Evolutionary conservation across 1,140 invertebrate species (phyloP).

Genomic region (Aphidius gifuensis): DNA sequence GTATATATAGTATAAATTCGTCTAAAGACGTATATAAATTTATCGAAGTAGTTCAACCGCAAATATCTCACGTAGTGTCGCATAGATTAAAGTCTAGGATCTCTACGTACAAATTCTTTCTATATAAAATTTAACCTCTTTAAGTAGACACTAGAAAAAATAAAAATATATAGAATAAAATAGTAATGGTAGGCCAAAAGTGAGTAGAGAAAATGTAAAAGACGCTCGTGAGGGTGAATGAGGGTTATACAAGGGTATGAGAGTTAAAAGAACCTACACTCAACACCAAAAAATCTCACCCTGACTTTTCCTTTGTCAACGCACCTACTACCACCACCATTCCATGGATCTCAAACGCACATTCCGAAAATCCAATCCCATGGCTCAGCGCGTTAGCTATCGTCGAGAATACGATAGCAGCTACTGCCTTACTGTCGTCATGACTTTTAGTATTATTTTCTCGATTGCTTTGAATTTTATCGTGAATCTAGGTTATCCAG

Average conservation of each 20-base stretch:
- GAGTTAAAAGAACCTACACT: neutral
- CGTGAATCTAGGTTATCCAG: neutral
- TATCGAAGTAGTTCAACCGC: conserved; percentile 26
- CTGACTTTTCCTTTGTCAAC: conserved; percentile 3
- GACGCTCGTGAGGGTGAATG: neutral
- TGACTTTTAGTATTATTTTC: conserved; percentile 20
- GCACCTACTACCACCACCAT: neutral
- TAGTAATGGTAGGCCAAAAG: conserved; percentile 5
- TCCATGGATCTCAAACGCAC: conserved; percentile 31
- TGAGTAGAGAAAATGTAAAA: conserved; percentile 16
- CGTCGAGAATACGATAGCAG: conserved; percentile 32
- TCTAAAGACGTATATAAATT: conserved; percentile 11
- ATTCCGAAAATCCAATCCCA: conserved; percentile 30
- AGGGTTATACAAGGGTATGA: neutral
- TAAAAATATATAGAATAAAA: conserved; percentile 24
- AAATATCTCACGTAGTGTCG: conserved; percentile 44
- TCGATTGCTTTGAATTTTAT: neutral
- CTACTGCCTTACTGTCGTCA: neutral
- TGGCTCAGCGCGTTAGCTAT: conserved; percentile 22
- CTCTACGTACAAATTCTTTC: neutral
- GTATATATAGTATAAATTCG: conserved; percentile 20
- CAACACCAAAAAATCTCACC: too few relatives aligned
- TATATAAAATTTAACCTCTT: too few relatives aligned
- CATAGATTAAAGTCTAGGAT: conserved; percentile 40
- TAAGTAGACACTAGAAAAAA: neutral